These are phyloP conservation scores for Halcyon badia DNA, from an alignment of 2,797 vertebrate species.

Conservation along the genomic window DNA sequence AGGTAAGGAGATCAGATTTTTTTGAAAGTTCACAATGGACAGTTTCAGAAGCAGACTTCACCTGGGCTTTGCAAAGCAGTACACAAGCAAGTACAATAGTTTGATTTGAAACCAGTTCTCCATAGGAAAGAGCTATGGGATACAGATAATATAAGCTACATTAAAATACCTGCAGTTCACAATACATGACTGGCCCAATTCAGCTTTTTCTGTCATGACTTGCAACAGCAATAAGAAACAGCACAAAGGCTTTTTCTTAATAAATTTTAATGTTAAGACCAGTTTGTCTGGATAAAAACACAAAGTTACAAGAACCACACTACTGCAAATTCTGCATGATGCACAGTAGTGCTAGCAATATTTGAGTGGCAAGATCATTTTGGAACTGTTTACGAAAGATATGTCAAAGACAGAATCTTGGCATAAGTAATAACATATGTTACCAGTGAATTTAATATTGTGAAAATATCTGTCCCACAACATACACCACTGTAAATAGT, in stretches of 20 bases:
- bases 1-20: neutral
- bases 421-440: slow-evolving; percentile 23
- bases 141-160: neutral
- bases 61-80: slow-evolving; percentile 7
- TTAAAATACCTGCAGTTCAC: neutral
- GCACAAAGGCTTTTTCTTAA: slow-evolving; percentile 72
- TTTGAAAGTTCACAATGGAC: neutral
- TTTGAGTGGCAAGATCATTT: slow-evolving; percentile 52
- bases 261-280: slow-evolving; percentile 76
- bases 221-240: slow-evolving; percentile 45
- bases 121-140: neutral
- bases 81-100: neutral
- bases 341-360: slow-evolving; percentile 51
- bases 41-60: slow-evolving; percentile 43
- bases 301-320: slow-evolving; percentile 59
- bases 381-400: slow-evolving; percentile 16
- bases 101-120: slow-evolving; percentile 63
- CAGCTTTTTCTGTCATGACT: neutral
- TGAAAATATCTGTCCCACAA: slow-evolving; percentile 58
- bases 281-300: slow-evolving; percentile 65
- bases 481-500: slow-evolving; percentile 43
- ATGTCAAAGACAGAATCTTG: slow-evolving; percentile 37
- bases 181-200: neutral
- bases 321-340: slow-evolving; percentile 35
- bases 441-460: slow-evolving; percentile 47